Evolutionary conservation across 2,888 invertebrate species (phyloP).

Genomic region (Patella caerulea): DNA sequence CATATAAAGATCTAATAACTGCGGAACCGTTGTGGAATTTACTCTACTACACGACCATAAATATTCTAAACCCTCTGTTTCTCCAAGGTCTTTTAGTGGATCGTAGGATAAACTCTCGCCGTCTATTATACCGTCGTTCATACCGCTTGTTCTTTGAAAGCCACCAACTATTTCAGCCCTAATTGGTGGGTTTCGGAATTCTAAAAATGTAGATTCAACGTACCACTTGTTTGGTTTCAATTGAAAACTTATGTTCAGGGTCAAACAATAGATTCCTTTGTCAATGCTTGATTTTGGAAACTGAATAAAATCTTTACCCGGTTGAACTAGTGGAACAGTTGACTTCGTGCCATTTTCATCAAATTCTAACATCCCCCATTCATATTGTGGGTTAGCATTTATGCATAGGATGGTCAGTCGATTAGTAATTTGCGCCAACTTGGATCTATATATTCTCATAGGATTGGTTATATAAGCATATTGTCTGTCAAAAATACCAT

Average conservation of each 20-base stretch:
- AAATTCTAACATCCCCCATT: conserved; percentile 1
- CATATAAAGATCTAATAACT: conserved; percentile 1
- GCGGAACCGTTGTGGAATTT: not conserved
- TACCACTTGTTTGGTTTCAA: conserved; percentile 13
- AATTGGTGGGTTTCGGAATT: conserved; percentile 15
- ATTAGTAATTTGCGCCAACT: not conserved
- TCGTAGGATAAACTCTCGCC: conserved; percentile 22
- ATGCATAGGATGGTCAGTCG: conserved; percentile 16
- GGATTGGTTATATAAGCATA: conserved; percentile 13
- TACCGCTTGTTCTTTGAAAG: not conserved
- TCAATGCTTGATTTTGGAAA: not conserved
- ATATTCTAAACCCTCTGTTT: conserved; percentile 14
- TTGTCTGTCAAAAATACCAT: conserved; percentile 23
- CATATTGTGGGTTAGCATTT: not conserved
- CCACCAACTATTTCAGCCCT: conserved; percentile 21
- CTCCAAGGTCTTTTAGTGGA: conserved; percentile 18
- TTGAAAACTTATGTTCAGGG: conserved; percentile 18
- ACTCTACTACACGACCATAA: conserved; percentile 16
- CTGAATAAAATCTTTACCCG: conserved; percentile 13
- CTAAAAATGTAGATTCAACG: conserved; percentile 15
- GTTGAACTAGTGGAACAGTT: conserved; percentile 4
- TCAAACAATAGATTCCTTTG: conserved; percentile 8
- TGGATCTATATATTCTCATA: conserved; percentile 15
- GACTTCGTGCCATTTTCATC: not conserved
- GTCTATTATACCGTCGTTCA: conserved; percentile 18